Evolutionary conservation across 1,140 invertebrate species (phyloP).

Genomic region (Micrasema longulum): DNA sequence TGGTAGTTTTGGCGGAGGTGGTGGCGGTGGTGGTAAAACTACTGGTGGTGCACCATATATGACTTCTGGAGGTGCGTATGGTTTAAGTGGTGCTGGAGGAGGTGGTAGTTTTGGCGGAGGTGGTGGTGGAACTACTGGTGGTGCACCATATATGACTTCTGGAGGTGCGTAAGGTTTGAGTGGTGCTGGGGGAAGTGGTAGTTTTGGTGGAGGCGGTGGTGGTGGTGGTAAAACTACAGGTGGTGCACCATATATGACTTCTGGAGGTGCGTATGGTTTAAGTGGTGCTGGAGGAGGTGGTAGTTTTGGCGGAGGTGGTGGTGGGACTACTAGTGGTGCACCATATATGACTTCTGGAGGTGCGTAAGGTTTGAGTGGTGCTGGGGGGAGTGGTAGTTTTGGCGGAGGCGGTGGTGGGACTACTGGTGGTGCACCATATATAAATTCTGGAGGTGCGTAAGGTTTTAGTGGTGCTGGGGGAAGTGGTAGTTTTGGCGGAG

Average conservation of each 20-base stretch:
- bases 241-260: not conserved
- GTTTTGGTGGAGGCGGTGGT: constrained; percentile 3
- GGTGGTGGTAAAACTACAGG: constrained; percentile 1
- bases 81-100: not conserved
- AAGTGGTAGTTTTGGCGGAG: not conserved
- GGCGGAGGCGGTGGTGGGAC: constrained; percentile 30
- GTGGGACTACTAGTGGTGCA: constrained; percentile 21
- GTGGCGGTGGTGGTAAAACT: constrained; percentile 20
- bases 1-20: not conserved
- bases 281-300: constrained; percentile 14
- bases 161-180: constrained; percentile 14
- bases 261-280: constrained; percentile 20
- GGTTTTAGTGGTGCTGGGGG: constrained; percentile 37
- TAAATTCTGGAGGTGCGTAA: constrained; percentile 21
- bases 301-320: constrained; percentile 1
- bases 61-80: constrained; percentile 33
- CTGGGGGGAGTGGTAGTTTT: constrained; percentile 25
- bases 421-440: constrained; percentile 36
- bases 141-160: constrained; percentile 20
- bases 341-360: constrained; percentile 54
- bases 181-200: constrained; percentile 38
- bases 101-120: constrained; percentile 20
- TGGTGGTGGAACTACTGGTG: constrained; percentile 35
- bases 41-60: constrained; percentile 34
- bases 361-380: constrained; percentile 30